phyloP scores from a whole-genome alignment of 2,888 invertebrate species.

The Lasioglossum villosulum region DNA sequence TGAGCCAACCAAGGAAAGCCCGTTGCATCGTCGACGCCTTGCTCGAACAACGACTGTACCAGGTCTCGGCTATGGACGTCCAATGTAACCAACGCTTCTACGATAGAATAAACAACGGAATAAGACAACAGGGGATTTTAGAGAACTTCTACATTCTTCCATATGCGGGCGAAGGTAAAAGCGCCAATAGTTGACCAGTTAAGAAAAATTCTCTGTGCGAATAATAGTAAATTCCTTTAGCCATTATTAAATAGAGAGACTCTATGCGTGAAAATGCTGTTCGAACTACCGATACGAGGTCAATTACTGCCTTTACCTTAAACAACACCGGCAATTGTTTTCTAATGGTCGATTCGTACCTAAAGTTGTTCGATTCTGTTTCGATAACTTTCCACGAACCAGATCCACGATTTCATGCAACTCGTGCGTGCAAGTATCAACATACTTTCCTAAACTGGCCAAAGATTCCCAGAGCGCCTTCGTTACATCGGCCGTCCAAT shows the following conservation, averaged over 20 bases:
- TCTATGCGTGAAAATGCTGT: too few relatives aligned
- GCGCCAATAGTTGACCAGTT: too few relatives aligned
- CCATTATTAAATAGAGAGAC: too few relatives aligned
- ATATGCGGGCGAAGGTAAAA: neutral
- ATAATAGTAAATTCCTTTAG: too few relatives aligned
- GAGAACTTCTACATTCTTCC: neutral
- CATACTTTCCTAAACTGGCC: slow-evolving; percentile 86
- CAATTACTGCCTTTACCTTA: too few relatives aligned
- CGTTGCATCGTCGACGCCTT: slow-evolving; percentile 88
- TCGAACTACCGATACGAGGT: too few relatives aligned
- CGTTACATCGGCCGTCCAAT: slow-evolving; percentile 96
- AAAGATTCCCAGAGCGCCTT: slow-evolving; percentile 88
- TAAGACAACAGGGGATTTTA: neutral
- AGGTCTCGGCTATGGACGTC: slow-evolving; percentile 98
- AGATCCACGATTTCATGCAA: slow-evolving; percentile 93
- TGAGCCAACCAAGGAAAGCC: slow-evolving; percentile 97
- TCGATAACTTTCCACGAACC: slow-evolving; percentile 93
- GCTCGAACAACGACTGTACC: slow-evolving; percentile 88
- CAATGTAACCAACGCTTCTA: slow-evolving; percentile 94
- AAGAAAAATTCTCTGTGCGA: too few relatives aligned
- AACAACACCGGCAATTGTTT: neutral
- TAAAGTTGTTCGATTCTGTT: slow-evolving; percentile 95
- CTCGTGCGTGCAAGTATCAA: slow-evolving; percentile 90
- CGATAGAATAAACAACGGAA: neutral
- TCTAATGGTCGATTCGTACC: slow-evolving; percentile 84